Evolutionary conservation across 1,140 invertebrate genomes (phyloP), one percentile per base, ranked within the genome.

Genomic region (Cepaea nemoralis): DNA sequence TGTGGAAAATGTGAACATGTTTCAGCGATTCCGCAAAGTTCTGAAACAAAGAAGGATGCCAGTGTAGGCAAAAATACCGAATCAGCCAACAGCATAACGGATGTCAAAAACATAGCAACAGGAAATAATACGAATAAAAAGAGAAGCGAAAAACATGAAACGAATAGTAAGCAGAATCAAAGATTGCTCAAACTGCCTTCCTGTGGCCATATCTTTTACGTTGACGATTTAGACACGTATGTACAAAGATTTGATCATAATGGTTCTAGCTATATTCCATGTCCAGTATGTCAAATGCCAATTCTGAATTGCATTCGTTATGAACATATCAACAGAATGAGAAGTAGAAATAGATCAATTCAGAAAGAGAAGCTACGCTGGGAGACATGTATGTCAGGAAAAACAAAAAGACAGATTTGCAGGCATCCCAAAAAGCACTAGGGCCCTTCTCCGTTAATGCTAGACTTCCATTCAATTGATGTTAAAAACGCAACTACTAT

Each of bases 1-100:
- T 80, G 77, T 33, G 66, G 31, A 39, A 40, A 16, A 10, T 82
- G 81, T 45, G 76, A 79, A 1, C 63, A 42, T 45, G 37, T 71
- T 45, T 45, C 42, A 10, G n/a, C 31, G 37, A 69, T 69, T 33
- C 12, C 19, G 14, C 6, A 14, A 8, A 33, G 3, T 31, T 16
- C 8, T 69, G 31, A 39, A 10, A 69, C 37, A 39, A 3, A 5
- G 8, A 10, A 33, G 14, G n/a, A 31, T 16, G 22, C 6, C 3
- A 14, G 37, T 2, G 35, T 8, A 14, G n/a, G 42, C 16, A 16
- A 45, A 45, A 45, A 45, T 6, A 6, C 6, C 6, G 42, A 16
- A 71, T 39, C 27, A 71, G 3, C 69, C 10, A 71, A 31, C 24
- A 39, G 69, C 10, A 71, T 35, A 35, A 5, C 22, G 16, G 22